Percentiles rank a stretch among this genome's conserved stretches.
These are phyloP conservation scores for Anthoptus insignis DNA, from an alignment of 2,888 invertebrate species.

Conservation along the genomic window DNA sequence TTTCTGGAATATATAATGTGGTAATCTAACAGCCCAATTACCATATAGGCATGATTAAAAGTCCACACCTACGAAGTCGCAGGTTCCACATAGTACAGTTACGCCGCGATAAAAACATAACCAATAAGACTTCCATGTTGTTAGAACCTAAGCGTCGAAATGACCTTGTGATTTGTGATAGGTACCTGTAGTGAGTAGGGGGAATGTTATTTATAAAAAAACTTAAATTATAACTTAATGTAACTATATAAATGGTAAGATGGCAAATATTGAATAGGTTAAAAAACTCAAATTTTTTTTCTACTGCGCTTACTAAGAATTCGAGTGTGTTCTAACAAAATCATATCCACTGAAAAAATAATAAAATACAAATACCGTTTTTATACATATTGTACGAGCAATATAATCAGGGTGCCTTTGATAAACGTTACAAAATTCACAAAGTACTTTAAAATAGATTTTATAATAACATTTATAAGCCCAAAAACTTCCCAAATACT, in stretches of 20 bases:
- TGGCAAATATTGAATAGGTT: not conserved
- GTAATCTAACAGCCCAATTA: too few relatives aligned
- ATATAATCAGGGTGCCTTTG: not conserved
- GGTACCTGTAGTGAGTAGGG: constrained; percentile 6
- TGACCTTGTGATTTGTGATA: constrained; percentile 29
- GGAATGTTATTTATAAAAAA: not conserved
- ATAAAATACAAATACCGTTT: not conserved
- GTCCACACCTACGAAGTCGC: too few relatives aligned
- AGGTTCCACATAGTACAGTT: too few relatives aligned
- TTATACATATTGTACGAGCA: not conserved
- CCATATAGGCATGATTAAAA: too few relatives aligned
- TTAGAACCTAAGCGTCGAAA: too few relatives aligned
- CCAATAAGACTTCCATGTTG: too few relatives aligned
- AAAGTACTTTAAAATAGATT: not conserved
- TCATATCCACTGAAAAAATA: not conserved
- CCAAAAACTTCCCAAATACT: not conserved
- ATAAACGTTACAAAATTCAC: not conserved
- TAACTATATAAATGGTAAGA: not conserved
- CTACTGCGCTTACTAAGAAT: not conserved
- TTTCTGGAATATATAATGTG: too few relatives aligned
- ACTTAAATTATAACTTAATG: constrained; percentile 4
- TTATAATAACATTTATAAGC: not conserved
- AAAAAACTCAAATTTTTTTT: not conserved
- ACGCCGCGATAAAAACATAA: too few relatives aligned
- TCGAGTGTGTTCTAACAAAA: not conserved